These are phyloP conservation scores for Misgurnus anguillicaudatus DNA, from an alignment of 2,113 vertebrate genomes.

Conservation along the genomic window DNA sequence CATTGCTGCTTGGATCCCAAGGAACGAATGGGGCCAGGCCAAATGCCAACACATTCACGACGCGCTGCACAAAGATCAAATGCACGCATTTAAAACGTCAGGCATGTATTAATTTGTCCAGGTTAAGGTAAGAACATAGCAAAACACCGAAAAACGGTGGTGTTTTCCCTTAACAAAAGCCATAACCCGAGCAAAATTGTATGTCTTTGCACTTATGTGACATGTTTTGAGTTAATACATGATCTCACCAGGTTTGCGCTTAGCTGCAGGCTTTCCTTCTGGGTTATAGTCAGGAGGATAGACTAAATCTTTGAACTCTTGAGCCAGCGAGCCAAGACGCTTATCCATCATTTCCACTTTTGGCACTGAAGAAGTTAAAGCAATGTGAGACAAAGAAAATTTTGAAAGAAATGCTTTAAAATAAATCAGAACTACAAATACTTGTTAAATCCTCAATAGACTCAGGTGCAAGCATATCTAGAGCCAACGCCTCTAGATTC, in stretches of 20 bases:
- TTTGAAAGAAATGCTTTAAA: not conserved
- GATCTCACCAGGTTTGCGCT: conserved; percentile 77
- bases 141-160: too few species aligned
- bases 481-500: conserved; percentile 93
- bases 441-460: conserved; percentile 86
- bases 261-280: conserved; percentile 73
- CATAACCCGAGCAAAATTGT: not conserved
- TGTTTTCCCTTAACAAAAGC: too few species aligned
- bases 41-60: too few species aligned
- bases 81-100: too few species aligned
- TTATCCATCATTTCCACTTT: conserved; percentile 83
- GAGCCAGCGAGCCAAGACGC: conserved; percentile 80
- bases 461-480: conserved; percentile 87
- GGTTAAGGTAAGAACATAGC: too few species aligned
- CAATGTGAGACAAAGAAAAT: not conserved
- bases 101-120: too few species aligned
- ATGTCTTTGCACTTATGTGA: not conserved
- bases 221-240: not conserved
- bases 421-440: conserved; percentile 66
- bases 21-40: too few species aligned
- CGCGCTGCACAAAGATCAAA: too few species aligned
- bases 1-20: too few species aligned
- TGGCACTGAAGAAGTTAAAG: conserved; percentile 77
- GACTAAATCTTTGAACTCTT: conserved; percentile 91
- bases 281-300: conserved; percentile 88